Base-by-base conservation (phyloP, 2,888 invertebrate genomes). In the Branchellion lobata region DNA sequence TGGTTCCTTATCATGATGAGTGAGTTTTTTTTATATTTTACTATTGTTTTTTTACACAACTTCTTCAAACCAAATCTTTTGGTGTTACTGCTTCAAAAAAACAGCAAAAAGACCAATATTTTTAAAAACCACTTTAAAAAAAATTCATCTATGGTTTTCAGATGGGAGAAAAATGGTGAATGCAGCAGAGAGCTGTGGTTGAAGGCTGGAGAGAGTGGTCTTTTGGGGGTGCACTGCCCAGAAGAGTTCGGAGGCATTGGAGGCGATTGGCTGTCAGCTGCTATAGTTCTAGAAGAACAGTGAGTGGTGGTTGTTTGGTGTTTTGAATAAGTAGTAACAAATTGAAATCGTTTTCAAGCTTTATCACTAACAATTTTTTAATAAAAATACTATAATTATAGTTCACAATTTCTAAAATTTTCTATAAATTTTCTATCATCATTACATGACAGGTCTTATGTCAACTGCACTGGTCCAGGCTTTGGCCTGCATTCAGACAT, bases 401-500 rank as follows among this genome's bases (percentile, higher is more conserved):
- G n/a, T n/a, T n/a, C 29, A 24, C n/a, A 29, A n/a, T 65, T 65
- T 65, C 24, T 65, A 3, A 71, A 33, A 33, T 29, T 11, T n/a
- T n/a, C n/a, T n/a, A n/a, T n/a, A 8, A 29, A 33, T 31, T 8
- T 1, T 69, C 11, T 69, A 33, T 24, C 36, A n/a, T n/a, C n/a
- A n/a, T n/a, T n/a, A n/a, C n/a, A n/a, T 18, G 14, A 33, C 33
- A 88, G 88, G 80, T 83, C 84, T 73, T 88, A 88, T 83, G 84
- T 83, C 5, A 86, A 87, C 83, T 86, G 86, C 81, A 83, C 86
- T 3, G 88, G 88, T 0, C 88, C 79, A n/a, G 88, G 88, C 0
- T 88, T 87, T 82, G 82, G 85, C n/a, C 84, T 89, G 3, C 89
- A 89, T 81, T 87, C 88, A 0, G 87, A 88, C 82, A 88, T 89